Evolutionary conservation across 2,797 vertebrate genomes (phyloP).

Genomic region (Hemitrygon akajei): DNA sequence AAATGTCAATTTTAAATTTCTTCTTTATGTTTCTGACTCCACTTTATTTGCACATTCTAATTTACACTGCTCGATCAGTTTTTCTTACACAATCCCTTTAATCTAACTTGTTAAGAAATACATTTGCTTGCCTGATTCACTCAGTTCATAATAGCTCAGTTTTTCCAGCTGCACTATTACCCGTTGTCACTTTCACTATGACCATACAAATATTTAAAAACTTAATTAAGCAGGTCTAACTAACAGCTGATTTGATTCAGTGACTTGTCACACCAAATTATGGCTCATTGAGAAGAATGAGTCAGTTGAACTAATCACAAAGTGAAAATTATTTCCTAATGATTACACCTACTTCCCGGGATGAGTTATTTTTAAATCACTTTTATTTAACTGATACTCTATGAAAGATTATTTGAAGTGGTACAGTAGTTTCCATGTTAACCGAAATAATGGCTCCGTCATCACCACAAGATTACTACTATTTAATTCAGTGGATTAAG

Average conservation of each 20-base stretch:
- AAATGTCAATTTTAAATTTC: no score
- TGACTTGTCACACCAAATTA: background rate
- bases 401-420: background rate
- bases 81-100: background rate
- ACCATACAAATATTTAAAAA: background rate
- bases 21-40: background rate
- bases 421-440: background rate
- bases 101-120: background rate
- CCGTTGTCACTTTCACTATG: background rate
- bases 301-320: background rate
- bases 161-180: background rate
- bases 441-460: background rate
- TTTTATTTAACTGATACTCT: background rate
- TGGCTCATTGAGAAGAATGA: background rate
- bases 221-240: background rate
- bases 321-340: background rate
- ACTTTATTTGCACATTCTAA: background rate
- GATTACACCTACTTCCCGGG: background rate
- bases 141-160: background rate
- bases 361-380: slow-evolving; percentile 14
- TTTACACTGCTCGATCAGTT: background rate
- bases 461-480: background rate
- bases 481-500: background rate
- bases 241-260: background rate
- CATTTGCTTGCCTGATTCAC: background rate